Evolutionary conservation across 35 echinoderm and acorn worm genomes (phyloP).

Genomic region (Diadema setosum): DNA sequence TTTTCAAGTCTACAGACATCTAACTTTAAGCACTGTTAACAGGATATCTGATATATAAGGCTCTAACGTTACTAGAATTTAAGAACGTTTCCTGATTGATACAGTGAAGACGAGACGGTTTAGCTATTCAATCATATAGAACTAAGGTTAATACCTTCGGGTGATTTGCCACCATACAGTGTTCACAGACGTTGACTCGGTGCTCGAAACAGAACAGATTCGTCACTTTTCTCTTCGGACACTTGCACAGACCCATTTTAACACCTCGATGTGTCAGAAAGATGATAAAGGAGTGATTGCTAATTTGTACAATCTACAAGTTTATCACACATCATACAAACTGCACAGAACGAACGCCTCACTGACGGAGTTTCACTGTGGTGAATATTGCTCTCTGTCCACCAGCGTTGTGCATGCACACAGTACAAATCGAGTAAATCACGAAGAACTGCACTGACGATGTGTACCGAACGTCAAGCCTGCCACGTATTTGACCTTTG

Average conservation of each 20-base stretch:
- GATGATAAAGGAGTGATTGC: neutral
- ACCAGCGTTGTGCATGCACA: no score
- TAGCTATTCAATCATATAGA: no score
- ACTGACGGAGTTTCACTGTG: no score
- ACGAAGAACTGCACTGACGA: neutral
- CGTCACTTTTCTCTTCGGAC: slow-evolving; percentile 94
- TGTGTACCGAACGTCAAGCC: neutral
- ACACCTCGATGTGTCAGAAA: neutral
- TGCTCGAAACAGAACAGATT: slow-evolving; percentile 99
- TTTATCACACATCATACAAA: neutral
- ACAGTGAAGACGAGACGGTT: no score
- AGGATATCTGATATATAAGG: no score
- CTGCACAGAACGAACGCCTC: neutral
- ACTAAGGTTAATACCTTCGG: no score
- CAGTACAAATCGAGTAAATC: no score
- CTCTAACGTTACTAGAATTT: no score
- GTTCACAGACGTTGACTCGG: slow-evolving; percentile 96
- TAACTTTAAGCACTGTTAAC: no score
- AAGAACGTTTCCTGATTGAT: no score
- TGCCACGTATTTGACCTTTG: slow-evolving; percentile 9
- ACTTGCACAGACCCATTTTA: slow-evolving; percentile 92
- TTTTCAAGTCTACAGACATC: no score
- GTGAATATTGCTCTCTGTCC: no score
- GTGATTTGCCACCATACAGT: slow-evolving; percentile 96
- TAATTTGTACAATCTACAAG: neutral